A percentile compares a stretch with the other conserved stretches of the same genome.
These are phyloP conservation scores for Halesus radiatus DNA, from an alignment of 1,140 invertebrate species.

Conservation along the genomic window DNA sequence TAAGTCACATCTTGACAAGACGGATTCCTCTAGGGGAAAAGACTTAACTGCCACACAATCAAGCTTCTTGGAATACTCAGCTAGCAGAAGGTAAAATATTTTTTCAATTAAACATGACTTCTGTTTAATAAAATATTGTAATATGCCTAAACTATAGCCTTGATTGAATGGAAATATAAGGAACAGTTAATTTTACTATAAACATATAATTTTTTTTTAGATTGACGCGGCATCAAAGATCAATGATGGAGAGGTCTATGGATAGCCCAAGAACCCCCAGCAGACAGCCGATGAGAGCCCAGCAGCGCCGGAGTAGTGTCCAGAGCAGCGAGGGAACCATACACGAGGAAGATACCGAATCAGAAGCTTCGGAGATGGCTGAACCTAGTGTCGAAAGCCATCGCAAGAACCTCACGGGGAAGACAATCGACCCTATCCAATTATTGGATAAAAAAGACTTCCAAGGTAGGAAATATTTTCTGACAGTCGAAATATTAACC, in stretches of 20 bases:
- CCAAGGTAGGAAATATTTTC: constrained; percentile 59
- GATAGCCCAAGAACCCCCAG: constrained; percentile 54
- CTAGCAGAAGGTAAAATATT: constrained; percentile 40
- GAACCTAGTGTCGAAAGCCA: constrained; percentile 50
- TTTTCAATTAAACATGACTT: neutral
- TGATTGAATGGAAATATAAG: neutral
- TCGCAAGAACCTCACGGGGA: constrained; percentile 57
- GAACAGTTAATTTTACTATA: neutral
- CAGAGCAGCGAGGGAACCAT: constrained; percentile 25
- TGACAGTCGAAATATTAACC: neutral
- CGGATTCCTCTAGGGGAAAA: neutral
- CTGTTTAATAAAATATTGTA: too few species aligned
- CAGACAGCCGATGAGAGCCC: constrained; percentile 27
- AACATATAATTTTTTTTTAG: constrained; percentile 53
- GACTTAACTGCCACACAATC: constrained; percentile 2
- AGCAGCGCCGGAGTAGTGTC: constrained; percentile 48
- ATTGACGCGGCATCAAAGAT: constrained; percentile 63
- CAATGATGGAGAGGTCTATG: constrained; percentile 58
- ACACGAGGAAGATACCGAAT: constrained; percentile 25
- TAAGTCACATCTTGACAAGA: constrained; percentile 35
- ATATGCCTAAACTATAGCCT: too few species aligned
- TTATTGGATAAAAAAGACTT: constrained; percentile 61
- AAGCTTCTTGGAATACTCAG: constrained; percentile 22
- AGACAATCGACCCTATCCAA: constrained; percentile 61
- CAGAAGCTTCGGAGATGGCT: constrained; percentile 50